Base-by-base conservation (phyloP, 2,888 invertebrate species). In the Drepanosiphum platanoidis region DNA sequence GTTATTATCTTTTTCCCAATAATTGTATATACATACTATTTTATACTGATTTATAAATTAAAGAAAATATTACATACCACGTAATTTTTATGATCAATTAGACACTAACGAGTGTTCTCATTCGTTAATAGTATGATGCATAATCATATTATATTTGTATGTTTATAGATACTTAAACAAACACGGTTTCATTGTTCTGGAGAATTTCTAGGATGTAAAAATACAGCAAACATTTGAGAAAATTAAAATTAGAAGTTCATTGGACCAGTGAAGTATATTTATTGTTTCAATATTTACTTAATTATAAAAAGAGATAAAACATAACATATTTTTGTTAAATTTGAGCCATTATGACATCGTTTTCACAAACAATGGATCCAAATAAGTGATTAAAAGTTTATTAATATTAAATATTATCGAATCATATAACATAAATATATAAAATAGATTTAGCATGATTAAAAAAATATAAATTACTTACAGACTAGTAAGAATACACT, bases 381-480 rank as follows among this genome's bases (percentile, higher is more conserved):
- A 39, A 42, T 39, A 61, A 61, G 39, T 80, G 30, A 32, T n/a
- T 27, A 61, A 11, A 52, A n/a, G 22, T 71, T 80, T 61, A 36
- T 64, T 71, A 71, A 39, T 36, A 81, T 39, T 30, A n/a, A n/a
- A n/a, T n/a, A n/a, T n/a, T n/a, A n/a, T 70, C 34, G 52, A 70
- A 52, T 34, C 11, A 42, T 78, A 64, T 9, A 77, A 64, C 64
- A 77, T 61, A 39, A 70, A 30, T n/a, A 27, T 58, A 58, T 71
- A 71, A 71, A 61, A 71, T 81, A 39, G 30, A 71, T 30, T 77
- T 58, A 5, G 11, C 0, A 52, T 79, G 34, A 36, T 34, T 70
- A 52, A 52, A 79, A 77, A 68, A 36, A 68, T 68, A 80, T 58
- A 58, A 39, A 81, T 81, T 39, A 71, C 71, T 81, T 81, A 80